Conservation (phyloP, 2,113 vertebrate species). For the Chaetorhynchus papuensis region DNA sequence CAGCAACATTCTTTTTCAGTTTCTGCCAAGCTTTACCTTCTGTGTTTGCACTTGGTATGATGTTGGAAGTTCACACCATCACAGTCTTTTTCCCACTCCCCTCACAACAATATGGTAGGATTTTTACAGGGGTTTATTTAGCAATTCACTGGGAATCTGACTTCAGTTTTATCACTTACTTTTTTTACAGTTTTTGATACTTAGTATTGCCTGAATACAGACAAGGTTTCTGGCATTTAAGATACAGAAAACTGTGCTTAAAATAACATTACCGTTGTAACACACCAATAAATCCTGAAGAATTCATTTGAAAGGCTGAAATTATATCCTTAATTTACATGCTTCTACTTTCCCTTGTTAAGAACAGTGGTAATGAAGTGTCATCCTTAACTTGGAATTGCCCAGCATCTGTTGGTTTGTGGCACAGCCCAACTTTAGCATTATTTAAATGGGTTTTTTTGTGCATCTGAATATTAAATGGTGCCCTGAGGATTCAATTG, state of each 20-base stretch:
- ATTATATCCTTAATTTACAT: constrained; percentile 5
- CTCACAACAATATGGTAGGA: background rate
- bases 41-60: background rate
- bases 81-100: background rate
- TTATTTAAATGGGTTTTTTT: background rate
- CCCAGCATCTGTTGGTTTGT: constrained; percentile 7
- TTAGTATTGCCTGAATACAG: background rate
- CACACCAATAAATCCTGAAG: background rate
- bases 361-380: background rate
- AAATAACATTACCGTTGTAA: background rate
- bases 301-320: background rate
- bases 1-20: background rate
- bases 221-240: background rate
- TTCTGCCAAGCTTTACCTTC: background rate
- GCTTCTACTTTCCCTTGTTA: background rate
- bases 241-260: background rate
- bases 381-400: constrained; percentile 17
- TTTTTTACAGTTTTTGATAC: background rate
- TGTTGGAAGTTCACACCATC: background rate
- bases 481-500: background rate
- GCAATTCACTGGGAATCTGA: background rate
- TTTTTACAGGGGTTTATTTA: constrained; percentile 24
- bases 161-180: background rate
- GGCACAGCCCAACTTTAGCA: background rate
- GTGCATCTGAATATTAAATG: background rate